Percentiles rank a stretch among this genome's conserved stretches.
phyloP scores from a whole-genome alignment of 1,140 invertebrate genomes.

The Telenomus remus region DNA sequence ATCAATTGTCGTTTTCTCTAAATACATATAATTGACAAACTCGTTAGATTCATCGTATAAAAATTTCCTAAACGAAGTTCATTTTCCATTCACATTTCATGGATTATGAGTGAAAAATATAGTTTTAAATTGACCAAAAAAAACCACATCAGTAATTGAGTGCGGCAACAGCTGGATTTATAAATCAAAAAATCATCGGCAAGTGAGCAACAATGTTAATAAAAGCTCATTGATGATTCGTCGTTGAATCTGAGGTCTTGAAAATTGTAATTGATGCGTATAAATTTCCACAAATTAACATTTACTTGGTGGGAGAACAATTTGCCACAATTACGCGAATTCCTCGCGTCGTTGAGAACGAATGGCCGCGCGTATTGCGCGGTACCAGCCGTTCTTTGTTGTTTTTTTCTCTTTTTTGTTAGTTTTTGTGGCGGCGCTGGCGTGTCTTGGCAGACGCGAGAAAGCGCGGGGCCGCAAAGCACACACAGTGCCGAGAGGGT shows the following conservation, averaged over 20 bases:
- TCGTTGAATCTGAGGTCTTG: not conserved
- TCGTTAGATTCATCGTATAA: no score
- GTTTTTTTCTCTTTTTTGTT: conserved; percentile 10
- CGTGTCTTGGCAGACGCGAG: conserved; percentile 15
- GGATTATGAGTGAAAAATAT: no score
- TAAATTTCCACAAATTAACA: conserved; percentile 34
- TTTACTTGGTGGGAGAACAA: conserved; percentile 21
- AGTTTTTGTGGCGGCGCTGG: conserved; percentile 5
- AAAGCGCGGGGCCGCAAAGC: conserved; percentile 21
- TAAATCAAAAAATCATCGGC: conserved; percentile 7
- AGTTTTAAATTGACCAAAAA: no score
- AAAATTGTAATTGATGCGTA: conserved; percentile 14
- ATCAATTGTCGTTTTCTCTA: not conserved
- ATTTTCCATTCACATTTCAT: no score
- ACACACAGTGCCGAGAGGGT: conserved; percentile 53
- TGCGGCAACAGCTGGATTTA: no score
- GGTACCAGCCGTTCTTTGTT: conserved; percentile 18
- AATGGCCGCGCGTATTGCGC: conserved; percentile 12
- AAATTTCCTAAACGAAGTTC: no score
- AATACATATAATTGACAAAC: no score
- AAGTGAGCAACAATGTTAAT: conserved; percentile 2
- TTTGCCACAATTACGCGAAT: conserved; percentile 46
- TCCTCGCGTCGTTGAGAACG: conserved; percentile 16
- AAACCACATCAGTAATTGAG: no score
- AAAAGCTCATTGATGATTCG: not conserved